A percentile compares a stretch with the other conserved stretches of the same genome.
Evolutionary conservation across 2,113 vertebrate species (phyloP).

Genomic region (Sinosuthora webbiana): DNA sequence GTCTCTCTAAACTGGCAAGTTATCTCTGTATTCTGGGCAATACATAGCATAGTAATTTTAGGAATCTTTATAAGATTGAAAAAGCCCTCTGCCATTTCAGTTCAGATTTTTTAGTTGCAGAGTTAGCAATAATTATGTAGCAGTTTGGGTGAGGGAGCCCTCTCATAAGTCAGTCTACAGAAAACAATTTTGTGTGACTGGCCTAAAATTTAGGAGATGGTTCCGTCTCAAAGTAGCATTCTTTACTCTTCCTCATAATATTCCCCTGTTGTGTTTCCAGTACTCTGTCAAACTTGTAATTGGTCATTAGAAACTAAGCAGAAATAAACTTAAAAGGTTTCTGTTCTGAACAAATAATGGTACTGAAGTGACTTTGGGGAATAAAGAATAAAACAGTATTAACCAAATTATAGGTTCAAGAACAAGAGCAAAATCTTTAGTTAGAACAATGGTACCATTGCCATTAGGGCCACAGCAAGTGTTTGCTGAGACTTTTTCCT

Average conservation of each 20-base stretch:
- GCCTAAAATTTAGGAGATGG: background rate
- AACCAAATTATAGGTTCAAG: background rate
- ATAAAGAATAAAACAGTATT: background rate
- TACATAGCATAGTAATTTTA: background rate
- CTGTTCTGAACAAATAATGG: background rate
- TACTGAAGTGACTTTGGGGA: background rate
- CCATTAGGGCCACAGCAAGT: background rate
- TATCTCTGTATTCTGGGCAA: background rate
- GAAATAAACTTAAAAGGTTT: background rate
- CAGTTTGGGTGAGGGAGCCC: background rate
- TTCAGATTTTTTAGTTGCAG: background rate
- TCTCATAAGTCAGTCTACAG: background rate
- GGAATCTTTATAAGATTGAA: rapidly evolving
- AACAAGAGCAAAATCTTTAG: background rate
- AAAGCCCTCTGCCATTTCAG: background rate
- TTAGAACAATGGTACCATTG: background rate
- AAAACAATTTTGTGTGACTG: background rate
- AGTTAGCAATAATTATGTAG: background rate
- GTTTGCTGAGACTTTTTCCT: background rate
- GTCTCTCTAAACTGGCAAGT: background rate
- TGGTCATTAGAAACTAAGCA: background rate
- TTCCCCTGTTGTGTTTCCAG: background rate
- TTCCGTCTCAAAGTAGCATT: background rate
- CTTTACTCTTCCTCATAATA: background rate
- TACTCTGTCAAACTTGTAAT: slow-evolving; percentile 13